phyloP scores from a whole-genome alignment of 2,797 vertebrate species.

The Halcyon chelicuti region DNA sequence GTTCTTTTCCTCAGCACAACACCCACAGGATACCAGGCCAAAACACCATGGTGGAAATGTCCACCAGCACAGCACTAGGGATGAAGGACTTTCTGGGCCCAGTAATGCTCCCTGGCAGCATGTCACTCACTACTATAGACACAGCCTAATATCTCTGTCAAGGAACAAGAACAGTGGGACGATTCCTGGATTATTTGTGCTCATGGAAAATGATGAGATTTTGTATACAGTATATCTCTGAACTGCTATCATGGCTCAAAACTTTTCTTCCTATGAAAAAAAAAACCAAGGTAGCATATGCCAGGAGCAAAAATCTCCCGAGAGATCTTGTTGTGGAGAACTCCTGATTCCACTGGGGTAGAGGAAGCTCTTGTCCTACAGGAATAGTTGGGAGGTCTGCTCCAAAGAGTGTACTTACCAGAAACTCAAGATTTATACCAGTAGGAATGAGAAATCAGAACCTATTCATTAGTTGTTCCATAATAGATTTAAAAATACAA shows the following conservation, averaged over 20 bases:
- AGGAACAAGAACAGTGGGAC: not conserved
- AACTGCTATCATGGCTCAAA: not conserved
- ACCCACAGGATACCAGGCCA: not conserved
- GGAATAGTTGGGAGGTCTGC: not conserved
- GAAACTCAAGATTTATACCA: not conserved
- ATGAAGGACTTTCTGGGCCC: not conserved
- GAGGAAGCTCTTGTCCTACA: not conserved
- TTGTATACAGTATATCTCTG: not conserved
- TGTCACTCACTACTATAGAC: not conserved
- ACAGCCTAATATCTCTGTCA: not conserved
- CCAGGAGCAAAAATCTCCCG: not conserved
- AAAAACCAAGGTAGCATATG: not conserved
- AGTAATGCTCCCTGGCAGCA: not conserved
- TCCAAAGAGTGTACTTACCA: not conserved
- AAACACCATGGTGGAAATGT: rapidly evolving
- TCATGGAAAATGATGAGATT: not conserved
- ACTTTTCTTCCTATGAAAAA: not conserved
- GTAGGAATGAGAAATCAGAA: slow-evolving; percentile 43
- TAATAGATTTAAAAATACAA: slow-evolving; percentile 69
- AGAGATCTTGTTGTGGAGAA: not conserved
- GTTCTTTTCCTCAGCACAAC: not conserved
- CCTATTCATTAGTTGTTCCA: slow-evolving; percentile 61
- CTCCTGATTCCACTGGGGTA: not conserved
- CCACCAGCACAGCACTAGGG: not conserved
- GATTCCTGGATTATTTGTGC: not conserved